Evolutionary conservation across 1,140 invertebrate genomes (phyloP).

Genomic region (Leptinotarsa texana): DNA sequence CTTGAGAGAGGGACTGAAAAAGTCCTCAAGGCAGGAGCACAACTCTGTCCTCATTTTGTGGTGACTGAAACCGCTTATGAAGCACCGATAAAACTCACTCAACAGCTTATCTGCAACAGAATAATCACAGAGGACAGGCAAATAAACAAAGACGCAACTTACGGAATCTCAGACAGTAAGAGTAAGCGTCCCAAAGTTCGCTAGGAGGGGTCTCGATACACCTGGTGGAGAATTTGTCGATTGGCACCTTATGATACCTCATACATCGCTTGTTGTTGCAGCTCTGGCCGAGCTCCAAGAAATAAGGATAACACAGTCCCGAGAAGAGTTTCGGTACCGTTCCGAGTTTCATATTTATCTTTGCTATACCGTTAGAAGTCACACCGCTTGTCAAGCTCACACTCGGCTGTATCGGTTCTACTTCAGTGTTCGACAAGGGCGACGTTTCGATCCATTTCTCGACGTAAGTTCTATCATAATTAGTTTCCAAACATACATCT

Average conservation of each 20-base stretch:
- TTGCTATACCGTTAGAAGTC: too few species aligned
- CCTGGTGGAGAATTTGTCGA: not conserved
- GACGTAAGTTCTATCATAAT: not conserved
- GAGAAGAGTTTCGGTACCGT: slow-evolving; percentile 5
- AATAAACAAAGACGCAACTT: not conserved
- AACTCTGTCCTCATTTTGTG: slow-evolving; percentile 18
- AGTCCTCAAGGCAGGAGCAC: not conserved
- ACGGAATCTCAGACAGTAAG: not conserved
- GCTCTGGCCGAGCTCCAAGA: not conserved
- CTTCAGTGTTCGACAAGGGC: not conserved
- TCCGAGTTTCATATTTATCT: not conserved
- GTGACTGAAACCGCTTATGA: slow-evolving; percentile 9
- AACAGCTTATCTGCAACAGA: slow-evolving; percentile 17
- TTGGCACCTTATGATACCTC: not conserved
- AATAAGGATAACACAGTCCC: slow-evolving; percentile 15
- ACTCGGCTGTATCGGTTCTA: too few species aligned
- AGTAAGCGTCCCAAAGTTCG: not conserved
- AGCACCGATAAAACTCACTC: slow-evolving; percentile 1
- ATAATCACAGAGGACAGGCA: not conserved
- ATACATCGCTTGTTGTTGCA: slow-evolving; percentile 6
- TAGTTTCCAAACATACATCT: not conserved
- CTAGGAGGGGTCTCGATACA: not conserved
- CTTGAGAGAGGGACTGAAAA: not conserved
- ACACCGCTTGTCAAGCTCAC: too few species aligned
- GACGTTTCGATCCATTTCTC: slow-evolving; percentile 1